Conservation (phyloP, 2,113 vertebrate species). For the Leucopternis melanops region DNA sequence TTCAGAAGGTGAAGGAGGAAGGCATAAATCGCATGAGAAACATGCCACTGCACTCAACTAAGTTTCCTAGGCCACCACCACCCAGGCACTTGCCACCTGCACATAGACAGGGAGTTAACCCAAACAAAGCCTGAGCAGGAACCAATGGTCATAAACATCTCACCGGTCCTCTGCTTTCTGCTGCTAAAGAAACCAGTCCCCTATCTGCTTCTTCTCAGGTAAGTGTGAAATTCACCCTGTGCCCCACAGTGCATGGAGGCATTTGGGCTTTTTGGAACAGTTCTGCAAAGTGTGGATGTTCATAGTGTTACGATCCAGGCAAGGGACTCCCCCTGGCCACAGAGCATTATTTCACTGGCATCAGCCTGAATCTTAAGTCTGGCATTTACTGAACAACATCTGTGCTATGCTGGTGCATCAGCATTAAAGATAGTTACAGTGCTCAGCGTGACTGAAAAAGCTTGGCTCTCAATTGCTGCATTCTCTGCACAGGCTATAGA, state of each 20-base stretch:
- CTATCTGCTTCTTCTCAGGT: not conserved
- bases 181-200: not conserved
- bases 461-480: not conserved
- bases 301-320: not conserved
- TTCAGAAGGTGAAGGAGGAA: not conserved
- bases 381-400: conserved; percentile 23
- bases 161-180: not conserved
- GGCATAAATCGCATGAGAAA: not conserved
- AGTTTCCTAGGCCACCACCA: not conserved
- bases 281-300: not conserved
- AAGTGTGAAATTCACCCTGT: not conserved
- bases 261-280: not conserved
- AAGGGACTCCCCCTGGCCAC: not conserved
- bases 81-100: not conserved
- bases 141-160: not conserved
- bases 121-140: not conserved
- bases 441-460: not conserved
- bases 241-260: not conserved
- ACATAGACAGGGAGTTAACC: not conserved
- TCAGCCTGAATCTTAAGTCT: not conserved
- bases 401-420: not conserved
- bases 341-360: not conserved
- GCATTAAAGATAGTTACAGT: not conserved
- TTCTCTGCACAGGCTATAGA: not conserved
- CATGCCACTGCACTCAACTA: not conserved